Conservation (phyloP, 2,888 invertebrate genomes). For the Panzeria rudis region DNA sequence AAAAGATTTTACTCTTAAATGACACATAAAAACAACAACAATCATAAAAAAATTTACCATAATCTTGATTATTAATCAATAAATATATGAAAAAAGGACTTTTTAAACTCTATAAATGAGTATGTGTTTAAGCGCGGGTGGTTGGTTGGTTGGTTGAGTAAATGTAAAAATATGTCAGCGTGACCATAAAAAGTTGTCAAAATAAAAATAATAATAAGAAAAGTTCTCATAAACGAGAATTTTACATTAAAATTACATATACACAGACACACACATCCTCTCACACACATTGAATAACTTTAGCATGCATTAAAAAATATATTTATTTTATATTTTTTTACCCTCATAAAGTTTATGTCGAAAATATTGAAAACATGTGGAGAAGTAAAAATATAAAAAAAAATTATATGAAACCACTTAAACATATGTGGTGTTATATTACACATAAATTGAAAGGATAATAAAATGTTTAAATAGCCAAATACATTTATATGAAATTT, state of each 20-base stretch:
- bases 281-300: background rate
- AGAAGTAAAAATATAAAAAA: slow-evolving; percentile 4
- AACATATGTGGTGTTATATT: slow-evolving; percentile 62
- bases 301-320: slow-evolving; percentile 44
- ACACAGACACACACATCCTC: background rate
- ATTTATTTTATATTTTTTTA: slow-evolving; percentile 34
- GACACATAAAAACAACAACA: slow-evolving; percentile 46
- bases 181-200: slow-evolving; percentile 51
- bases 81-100: slow-evolving; percentile 27
- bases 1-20: slow-evolving; percentile 25
- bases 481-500: slow-evolving; percentile 20
- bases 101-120: background rate
- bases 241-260: slow-evolving; percentile 24
- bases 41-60: slow-evolving; percentile 33
- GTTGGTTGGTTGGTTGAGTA: slow-evolving; percentile 5
- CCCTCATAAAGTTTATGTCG: slow-evolving; percentile 30
- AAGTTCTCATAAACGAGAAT: slow-evolving; percentile 10
- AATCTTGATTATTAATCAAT: slow-evolving; percentile 61
- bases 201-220: slow-evolving; percentile 23
- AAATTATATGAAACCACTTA: slow-evolving; percentile 55
- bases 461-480: slow-evolving; percentile 57
- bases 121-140: background rate
- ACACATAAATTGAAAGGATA: slow-evolving; percentile 65
- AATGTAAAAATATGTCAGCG: slow-evolving; percentile 58
- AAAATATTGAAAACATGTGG: slow-evolving; percentile 29